Base-by-base conservation (phyloP, 2,797 vertebrate genomes). In the Lutjanus argentimaculatus region DNA sequence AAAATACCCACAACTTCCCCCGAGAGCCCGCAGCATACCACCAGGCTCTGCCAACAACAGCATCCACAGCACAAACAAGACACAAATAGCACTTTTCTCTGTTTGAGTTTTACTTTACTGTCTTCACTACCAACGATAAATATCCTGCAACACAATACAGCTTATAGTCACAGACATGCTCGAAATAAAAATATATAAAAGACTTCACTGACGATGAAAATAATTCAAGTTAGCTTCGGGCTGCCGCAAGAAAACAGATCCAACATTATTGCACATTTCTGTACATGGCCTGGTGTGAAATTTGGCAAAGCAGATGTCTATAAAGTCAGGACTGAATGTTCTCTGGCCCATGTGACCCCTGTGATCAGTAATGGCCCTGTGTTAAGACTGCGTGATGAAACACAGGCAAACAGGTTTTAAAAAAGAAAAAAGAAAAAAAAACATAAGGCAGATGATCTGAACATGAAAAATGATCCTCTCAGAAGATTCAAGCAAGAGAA, bases 241-340 rank as follows among this genome's bases (percentile, higher is more conserved):
- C 58, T 22, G 64, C 7, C 0, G 25, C 65, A 65, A 72, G 59
- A 84, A 68, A 72, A 88, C 73, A 84, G 48, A 89, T 65, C 48
- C 15, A 66, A 79, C 51, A 48, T 79, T 36, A 89, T 91, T 90
- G 89, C 85, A 91, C 90, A 79, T 87, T 87, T 79, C 58, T 88
- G 69, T 81, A 87, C 76, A 89, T 75, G 82, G 74, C 69, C 83
- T 79, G 58, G 55, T 79, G 85, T 53, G 48, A 82, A 49, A 67
- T 93, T 95, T 95, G 94, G 94, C 93, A 95, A 92, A 91, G 2
- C 63, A 84, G 78, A 86, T 42, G 61, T 82, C 55, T 63, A 8
- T 77, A 52, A 48, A 78, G 40, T 83, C 67, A 59, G 56, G 52
- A 77, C 40, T 77, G 30, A 42, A 55, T 36, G 46, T 83, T 78